Base-by-base conservation (phyloP, 2,113 vertebrate species). In the Fulmarus glacialis region DNA sequence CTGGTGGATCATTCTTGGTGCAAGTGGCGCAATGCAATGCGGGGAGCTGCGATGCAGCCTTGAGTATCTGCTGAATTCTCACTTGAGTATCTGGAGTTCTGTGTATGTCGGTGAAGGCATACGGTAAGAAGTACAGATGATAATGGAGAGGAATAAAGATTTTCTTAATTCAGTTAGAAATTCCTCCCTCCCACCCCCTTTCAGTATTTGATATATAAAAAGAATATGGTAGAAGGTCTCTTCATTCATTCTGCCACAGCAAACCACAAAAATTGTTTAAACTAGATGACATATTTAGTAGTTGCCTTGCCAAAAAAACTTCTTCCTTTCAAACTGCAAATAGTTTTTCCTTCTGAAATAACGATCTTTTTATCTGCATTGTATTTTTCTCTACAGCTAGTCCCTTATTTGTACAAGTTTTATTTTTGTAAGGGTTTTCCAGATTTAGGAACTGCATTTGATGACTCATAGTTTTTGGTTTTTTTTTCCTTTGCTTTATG, bases 371-470 rank as follows among this genome's bases (percentile, higher is more conserved):
- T 78, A 64, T 92, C 93, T 91, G 47, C n/a, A 7, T 82, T 4
- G 5, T 60, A 7, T 82, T 80, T 63, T 53, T 38, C 73, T 91
- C 80, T 70, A 11, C 68, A 91, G 77, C 80, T 36, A 63, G 45
- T 58, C 83, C 52, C 73, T 79, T 92, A 30, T 82, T 90, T 0
- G 3, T 71, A 12, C 66, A 71, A 87, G 82, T 95, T 92, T 92
- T 93, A 66, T 96, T 97, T 94, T 90, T 89, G 24, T 81, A 79
- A 97, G 78, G 59, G 64, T 80, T 90, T 48, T 88, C 67, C 95
- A 82, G 78, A 87, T 97, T 97, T 95, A 94, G 91, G 64, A 93
- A 32, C 96, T 78, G 74, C 62, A 26, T 95, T 90, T 91, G 85
- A 93, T 90, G 91, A 79, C 78, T 97, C 82, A 62, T 20, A 88